Evolutionary conservation across 2,888 invertebrate genomes (phyloP).

Genomic region (Drosophila anomalipes): DNA sequence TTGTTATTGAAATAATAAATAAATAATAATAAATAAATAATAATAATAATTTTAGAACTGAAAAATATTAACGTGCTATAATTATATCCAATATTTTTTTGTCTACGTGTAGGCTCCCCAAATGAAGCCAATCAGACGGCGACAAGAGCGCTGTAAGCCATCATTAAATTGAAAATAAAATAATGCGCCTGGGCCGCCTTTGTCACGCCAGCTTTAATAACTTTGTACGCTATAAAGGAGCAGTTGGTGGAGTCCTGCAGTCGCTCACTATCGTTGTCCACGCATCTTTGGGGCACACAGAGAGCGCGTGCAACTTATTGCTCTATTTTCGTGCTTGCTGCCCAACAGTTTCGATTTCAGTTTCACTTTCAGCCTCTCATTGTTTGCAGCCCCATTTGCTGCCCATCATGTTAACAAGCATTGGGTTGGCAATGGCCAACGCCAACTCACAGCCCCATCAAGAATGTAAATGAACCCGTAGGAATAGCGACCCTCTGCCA

Average conservation of each 20-base stretch:
- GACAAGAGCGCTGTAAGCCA: slow-evolving; percentile 58
- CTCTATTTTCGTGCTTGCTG: slow-evolving; percentile 67
- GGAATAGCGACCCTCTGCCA: slow-evolving; percentile 13
- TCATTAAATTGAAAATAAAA: slow-evolving; percentile 81
- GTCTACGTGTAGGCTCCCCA: slow-evolving; percentile 25
- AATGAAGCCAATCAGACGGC: slow-evolving; percentile 70
- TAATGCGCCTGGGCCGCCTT: slow-evolving; percentile 64
- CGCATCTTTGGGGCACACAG: slow-evolving; percentile 56
- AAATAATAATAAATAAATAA: too few species aligned
- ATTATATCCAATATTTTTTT: neutral
- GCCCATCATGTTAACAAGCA: slow-evolving; percentile 79
- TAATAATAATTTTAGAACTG: neutral
- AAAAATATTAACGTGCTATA: neutral
- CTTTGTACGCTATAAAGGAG: slow-evolving; percentile 55
- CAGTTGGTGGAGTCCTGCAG: slow-evolving; percentile 12
- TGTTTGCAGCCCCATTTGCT: slow-evolving; percentile 64
- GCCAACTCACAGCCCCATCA: slow-evolving; percentile 59
- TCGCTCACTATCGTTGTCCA: slow-evolving; percentile 63
- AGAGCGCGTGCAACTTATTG: slow-evolving; percentile 69
- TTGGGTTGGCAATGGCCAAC: slow-evolving; percentile 25
- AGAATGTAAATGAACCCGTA: slow-evolving; percentile 68
- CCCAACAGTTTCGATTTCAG: slow-evolving; percentile 74
- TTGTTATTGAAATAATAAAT: neutral
- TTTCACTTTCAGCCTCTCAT: slow-evolving; percentile 73
- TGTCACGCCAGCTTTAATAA: slow-evolving; percentile 76